phyloP scores from a whole-genome alignment of 2,113 vertebrate species.

The Proterorhinus semilunaris region DNA sequence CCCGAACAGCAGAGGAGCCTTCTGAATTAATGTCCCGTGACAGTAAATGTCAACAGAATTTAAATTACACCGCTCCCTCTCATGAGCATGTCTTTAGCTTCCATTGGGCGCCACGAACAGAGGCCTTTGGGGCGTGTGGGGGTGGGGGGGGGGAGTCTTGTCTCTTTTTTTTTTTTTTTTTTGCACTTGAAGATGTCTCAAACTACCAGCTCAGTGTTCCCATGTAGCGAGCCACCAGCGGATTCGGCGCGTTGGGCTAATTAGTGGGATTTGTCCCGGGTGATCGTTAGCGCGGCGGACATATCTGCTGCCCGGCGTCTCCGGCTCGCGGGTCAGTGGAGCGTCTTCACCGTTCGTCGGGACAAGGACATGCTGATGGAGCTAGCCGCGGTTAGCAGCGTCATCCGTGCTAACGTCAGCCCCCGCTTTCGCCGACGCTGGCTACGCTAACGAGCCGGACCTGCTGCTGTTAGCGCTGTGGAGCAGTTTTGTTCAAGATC shows the following conservation, averaged over 20 bases:
- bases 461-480: constrained; percentile 7
- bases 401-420: constrained; percentile 7
- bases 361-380: constrained; percentile 50
- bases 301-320: constrained; percentile 68
- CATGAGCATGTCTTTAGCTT: constrained; percentile 76
- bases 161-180: constrained; percentile 55
- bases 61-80: constrained; percentile 77
- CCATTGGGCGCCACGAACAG: constrained; percentile 71
- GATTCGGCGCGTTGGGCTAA: constrained; percentile 69
- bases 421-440: background rate
- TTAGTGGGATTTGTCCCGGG: constrained; percentile 72
- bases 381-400: constrained; percentile 45
- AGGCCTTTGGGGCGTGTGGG: constrained; percentile 31
- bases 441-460: constrained; percentile 7
- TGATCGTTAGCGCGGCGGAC: constrained; percentile 76
- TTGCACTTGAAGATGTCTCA: constrained; percentile 69
- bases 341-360: constrained; percentile 67
- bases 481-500: background rate
- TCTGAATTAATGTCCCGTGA: constrained; percentile 79
- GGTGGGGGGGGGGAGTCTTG: too few species aligned
- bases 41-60: constrained; percentile 85
- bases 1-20: constrained; percentile 64
- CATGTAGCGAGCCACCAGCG: constrained; percentile 58
- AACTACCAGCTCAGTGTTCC: constrained; percentile 71
- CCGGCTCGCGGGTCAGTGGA: constrained; percentile 64